A percentile compares a stretch with the other conserved stretches of the same genome.
Evolutionary conservation across 2,113 vertebrate genomes (phyloP).

Genomic region (Psophia crepitans): DNA sequence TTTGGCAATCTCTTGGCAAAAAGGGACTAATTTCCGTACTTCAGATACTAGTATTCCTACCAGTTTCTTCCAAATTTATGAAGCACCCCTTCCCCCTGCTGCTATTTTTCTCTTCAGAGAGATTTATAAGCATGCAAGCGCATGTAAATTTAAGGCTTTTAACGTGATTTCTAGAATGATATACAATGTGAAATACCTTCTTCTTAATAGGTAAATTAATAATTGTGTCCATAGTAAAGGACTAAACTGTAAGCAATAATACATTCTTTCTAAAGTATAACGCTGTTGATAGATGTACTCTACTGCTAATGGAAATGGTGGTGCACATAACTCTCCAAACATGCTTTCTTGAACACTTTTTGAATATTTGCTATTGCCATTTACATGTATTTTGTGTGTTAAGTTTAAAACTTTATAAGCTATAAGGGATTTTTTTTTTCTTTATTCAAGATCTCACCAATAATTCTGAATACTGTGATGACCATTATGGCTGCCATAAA

Average conservation of each 20-base stretch:
- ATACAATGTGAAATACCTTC: neutral
- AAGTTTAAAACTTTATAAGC: neutral
- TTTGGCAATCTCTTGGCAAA: neutral
- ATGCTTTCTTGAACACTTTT: neutral
- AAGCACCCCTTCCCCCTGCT: neutral
- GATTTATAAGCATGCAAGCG: neutral
- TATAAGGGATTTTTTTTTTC: neutral
- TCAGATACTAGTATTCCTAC: neutral
- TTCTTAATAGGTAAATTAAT: neutral
- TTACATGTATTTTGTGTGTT: neutral
- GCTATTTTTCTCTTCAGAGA: neutral
- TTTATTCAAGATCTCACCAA: constrained; percentile 86
- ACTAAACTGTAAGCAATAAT: neutral
- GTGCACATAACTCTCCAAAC: neutral
- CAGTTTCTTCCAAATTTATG: neutral
- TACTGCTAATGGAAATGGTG: neutral
- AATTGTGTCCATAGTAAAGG: neutral
- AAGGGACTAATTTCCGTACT: neutral
- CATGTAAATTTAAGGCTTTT: neutral
- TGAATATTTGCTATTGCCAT: neutral
- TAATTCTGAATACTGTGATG: constrained; percentile 92
- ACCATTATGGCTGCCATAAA: constrained; percentile 90
- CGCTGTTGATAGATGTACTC: neutral
- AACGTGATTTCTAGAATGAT: neutral
- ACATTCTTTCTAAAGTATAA: neutral